Base-by-base conservation (phyloP, 2,797 vertebrate genomes). In the Kryptolebias ocellatus region DNA sequence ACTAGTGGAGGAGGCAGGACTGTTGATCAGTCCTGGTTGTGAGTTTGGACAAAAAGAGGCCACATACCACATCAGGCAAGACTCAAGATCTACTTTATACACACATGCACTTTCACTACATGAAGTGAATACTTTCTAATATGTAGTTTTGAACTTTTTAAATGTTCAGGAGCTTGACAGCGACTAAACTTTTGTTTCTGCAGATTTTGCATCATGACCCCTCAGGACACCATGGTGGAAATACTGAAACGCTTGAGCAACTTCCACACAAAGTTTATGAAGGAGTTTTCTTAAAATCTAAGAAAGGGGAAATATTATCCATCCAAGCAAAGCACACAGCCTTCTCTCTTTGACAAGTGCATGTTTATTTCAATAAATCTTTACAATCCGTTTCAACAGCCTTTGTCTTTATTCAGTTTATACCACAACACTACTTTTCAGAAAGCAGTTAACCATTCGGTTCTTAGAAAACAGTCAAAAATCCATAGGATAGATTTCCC, bases 41-140 rank as follows among this genome's bases (percentile, higher is more conserved):
- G 76, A 85, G 2, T 87, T 72, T 0, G 87, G 88, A 46, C 92
- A 93, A 68, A 81, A 58, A 49, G 78, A 89, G 5, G 93, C 87
- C 11, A 93, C 89, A 34, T 20, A 92, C 64, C 93, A 95, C 80
- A 68, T 94, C 82, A 92, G 94, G 94, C 94, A 86, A 6, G 61
- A 50, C 27, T 39, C 16, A 0, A 42, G 18, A 15, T 29, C 9
- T 49, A 20, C 6, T 4, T 11, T 17, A 0, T 14, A 15, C 16
- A 45, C 14, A 46, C 17, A 24, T 24, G 20, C 20, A 24, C 20
- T 24, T 24, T 24, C 20, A 24, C 20, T 34, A 34, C 31, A 7
- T 6, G 31, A 34, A 37, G 9, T 8, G 9, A 39, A 39, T 10
- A 39, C 9, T 39, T 39, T 10, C 37, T 2, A 39, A 10, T 18